Evolutionary conservation across 2,888 invertebrate species (phyloP).

Genomic region (Drosophila paramelanica): DNA sequence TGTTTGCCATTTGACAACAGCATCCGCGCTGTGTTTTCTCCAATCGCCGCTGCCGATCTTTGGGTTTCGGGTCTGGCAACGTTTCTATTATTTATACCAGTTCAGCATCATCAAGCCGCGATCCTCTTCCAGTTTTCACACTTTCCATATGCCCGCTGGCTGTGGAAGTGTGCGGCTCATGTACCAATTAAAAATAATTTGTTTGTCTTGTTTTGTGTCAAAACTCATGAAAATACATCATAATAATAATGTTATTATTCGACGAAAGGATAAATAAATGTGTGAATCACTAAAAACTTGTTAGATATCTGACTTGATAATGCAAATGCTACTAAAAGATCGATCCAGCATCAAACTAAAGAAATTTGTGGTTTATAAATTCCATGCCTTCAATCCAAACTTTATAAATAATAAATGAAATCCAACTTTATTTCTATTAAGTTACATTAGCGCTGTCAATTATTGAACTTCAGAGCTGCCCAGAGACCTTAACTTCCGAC

Average conservation of each 20-base stretch:
- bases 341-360: no score
- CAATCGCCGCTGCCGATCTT: conserved; percentile 62
- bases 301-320: neutral
- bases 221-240: conserved; percentile 71
- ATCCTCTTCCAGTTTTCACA: conserved; percentile 73
- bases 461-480: conserved; percentile 16
- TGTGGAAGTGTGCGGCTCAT: conserved; percentile 45
- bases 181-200: conserved; percentile 80
- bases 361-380: no score
- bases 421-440: neutral
- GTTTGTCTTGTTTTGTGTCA: conserved; percentile 75
- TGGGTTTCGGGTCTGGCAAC: conserved; percentile 53
- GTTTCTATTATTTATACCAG: conserved; percentile 75
- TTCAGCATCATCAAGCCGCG: conserved; percentile 21
- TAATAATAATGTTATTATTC: conserved; percentile 58
- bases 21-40: conserved; percentile 43
- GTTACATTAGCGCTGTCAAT: conserved; percentile 30
- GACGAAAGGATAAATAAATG: conserved; percentile 13
- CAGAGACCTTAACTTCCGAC: conserved; percentile 47
- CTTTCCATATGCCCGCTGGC: conserved; percentile 59
- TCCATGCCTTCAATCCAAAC: no score
- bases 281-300: conserved; percentile 3
- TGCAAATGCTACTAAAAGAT: neutral
- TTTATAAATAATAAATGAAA: neutral
- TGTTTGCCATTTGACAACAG: conserved; percentile 70